phyloP scores from a whole-genome alignment of 1,140 invertebrate species.

The Drosophila pseudoobscura region DNA sequence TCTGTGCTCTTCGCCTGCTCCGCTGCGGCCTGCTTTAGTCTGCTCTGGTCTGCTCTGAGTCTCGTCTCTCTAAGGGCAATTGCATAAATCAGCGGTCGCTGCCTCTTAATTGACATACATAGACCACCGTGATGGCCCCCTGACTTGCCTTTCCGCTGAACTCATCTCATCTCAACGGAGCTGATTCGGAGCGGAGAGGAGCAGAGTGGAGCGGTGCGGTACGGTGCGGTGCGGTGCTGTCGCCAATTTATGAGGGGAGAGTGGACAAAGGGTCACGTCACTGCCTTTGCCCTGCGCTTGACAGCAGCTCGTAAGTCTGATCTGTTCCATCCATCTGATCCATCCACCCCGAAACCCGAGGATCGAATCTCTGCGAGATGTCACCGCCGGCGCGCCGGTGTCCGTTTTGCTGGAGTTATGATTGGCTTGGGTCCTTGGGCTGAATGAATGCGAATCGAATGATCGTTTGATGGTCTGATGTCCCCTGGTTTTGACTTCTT shows the following conservation, averaged over 20 bases:
- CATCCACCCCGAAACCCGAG: too few relatives aligned
- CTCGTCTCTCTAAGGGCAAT: slow-evolving; percentile 40
- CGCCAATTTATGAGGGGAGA: slow-evolving; percentile 68
- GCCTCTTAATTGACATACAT: slow-evolving; percentile 73
- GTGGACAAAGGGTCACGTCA: slow-evolving; percentile 67
- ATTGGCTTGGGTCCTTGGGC: not conserved
- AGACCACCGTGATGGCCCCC: slow-evolving; percentile 63
- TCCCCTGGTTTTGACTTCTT: too few relatives aligned
- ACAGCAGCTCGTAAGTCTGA: slow-evolving; percentile 68
- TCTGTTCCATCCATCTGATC: not conserved
- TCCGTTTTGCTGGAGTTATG: slow-evolving; percentile 16
- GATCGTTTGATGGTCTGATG: not conserved
- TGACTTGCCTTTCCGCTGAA: slow-evolving; percentile 61
- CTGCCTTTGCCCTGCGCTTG: slow-evolving; percentile 56
- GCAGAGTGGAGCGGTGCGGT: not conserved
- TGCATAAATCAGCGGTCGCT: slow-evolving; percentile 71
- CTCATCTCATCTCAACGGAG: slow-evolving; percentile 7
- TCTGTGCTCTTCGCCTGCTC: too few relatives aligned
- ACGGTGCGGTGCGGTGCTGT: slow-evolving; percentile 11
- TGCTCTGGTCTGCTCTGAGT: too few relatives aligned
- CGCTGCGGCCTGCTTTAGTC: not conserved
- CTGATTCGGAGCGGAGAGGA: not conserved
- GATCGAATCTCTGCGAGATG: slow-evolving; percentile 7
- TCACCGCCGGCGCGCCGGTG: slow-evolving; percentile 4
- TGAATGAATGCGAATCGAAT: too few relatives aligned